Evolutionary conservation across 1,140 invertebrate genomes (phyloP).

Genomic region (Bombus superbus): DNA sequence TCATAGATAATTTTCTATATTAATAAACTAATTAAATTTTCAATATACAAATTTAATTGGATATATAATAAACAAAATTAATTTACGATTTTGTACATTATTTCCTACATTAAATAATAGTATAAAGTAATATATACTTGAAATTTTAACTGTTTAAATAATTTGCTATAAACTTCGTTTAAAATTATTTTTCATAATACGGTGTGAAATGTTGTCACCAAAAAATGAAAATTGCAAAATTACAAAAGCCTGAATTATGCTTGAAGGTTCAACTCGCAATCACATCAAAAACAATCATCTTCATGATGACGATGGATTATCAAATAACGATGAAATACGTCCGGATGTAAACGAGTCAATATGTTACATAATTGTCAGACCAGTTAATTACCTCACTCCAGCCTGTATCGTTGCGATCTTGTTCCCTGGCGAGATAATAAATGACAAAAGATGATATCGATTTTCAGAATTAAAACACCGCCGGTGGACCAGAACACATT

Average conservation of each 20-base stretch:
- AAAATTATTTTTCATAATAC: neutral
- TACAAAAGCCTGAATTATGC: neutral
- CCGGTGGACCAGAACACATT: neutral
- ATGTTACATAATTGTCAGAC: conserved; percentile 68
- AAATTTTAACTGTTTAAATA: neutral
- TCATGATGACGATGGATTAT: neutral
- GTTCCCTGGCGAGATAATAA: conserved; percentile 30
- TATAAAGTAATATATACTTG: neutral
- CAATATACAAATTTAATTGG: too few species aligned
- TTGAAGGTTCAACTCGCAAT: neutral
- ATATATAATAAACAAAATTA: too few species aligned
- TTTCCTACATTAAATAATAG: too few species aligned
- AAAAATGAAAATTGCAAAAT: neutral
- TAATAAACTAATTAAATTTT: too few species aligned
- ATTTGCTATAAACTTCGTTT: neutral
- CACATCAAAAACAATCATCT: neutral
- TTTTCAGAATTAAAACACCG: conserved; percentile 17
- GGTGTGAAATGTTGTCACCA: too few species aligned
- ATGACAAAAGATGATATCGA: conserved; percentile 47
- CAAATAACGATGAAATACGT: conserved; percentile 25
- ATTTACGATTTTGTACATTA: too few species aligned
- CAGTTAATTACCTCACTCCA: conserved; percentile 55
- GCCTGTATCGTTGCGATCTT: conserved; percentile 1
- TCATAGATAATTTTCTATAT: too few species aligned
- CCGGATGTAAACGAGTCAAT: conserved; percentile 39